Conservation (phyloP, 2,888 invertebrate genomes). For the Lochmaea capreae region DNA sequence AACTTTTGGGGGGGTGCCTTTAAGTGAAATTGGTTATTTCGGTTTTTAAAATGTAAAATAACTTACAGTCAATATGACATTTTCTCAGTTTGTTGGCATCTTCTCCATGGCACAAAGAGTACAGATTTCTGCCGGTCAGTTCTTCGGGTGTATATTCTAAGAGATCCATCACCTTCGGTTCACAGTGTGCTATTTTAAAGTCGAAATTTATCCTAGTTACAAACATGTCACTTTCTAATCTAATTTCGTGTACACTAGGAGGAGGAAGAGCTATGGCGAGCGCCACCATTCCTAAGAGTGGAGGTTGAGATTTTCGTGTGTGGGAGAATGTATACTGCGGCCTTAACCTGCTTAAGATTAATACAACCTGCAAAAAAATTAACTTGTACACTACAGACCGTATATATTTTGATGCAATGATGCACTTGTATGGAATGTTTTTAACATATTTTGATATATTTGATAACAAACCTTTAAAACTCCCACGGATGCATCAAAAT, state of each 20-base stretch:
- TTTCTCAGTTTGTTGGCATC: conserved; percentile 94
- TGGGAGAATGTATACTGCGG: conserved; percentile 95
- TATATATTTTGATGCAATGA: not conserved
- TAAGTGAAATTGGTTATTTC: not conserved
- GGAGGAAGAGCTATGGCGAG: conserved; percentile 96
- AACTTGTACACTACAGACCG: not conserved
- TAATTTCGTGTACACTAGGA: conserved; percentile 96
- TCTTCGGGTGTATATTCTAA: conserved; percentile 95
- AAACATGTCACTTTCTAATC: conserved; percentile 95
- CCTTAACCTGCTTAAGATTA: conserved; percentile 90
- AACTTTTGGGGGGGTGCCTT: too few relatives aligned
- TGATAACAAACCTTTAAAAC: not conserved
- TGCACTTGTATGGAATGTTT: not conserved
- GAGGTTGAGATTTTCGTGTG: conserved; percentile 87
- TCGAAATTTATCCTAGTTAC: conserved; percentile 96
- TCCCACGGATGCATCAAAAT: too few relatives aligned
- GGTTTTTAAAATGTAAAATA: conserved; percentile 18
- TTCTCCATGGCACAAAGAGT: conserved; percentile 95
- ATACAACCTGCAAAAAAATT: conserved; percentile 80
- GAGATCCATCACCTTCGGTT: conserved; percentile 94
- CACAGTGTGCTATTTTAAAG: conserved; percentile 96
- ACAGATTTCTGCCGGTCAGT: conserved; percentile 91
- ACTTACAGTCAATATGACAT: conserved; percentile 95
- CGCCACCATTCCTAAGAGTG: conserved; percentile 93
- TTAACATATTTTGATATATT: not conserved